Conservation (phyloP, 2,797 vertebrate species). For the Hemitrygon akajei region DNA sequence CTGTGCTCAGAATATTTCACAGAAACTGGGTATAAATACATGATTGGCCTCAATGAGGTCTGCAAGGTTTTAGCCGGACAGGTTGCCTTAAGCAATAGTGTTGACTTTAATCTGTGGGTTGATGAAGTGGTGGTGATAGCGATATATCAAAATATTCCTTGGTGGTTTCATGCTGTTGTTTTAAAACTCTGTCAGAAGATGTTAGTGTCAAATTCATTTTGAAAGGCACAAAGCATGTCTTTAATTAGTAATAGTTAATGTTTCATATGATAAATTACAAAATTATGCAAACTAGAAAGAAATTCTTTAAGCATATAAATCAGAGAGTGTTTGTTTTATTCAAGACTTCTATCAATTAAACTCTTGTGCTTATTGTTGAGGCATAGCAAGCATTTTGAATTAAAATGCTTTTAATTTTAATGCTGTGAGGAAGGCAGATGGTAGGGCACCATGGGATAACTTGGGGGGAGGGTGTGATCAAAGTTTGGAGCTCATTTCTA, state of each 20-base stretch:
- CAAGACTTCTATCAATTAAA: not conserved
- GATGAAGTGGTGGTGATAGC: constrained; percentile 48
- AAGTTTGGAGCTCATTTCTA: too few species aligned
- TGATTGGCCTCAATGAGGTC: constrained; percentile 54
- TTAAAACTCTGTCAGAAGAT: not conserved
- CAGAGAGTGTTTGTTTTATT: not conserved
- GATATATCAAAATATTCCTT: constrained; percentile 27
- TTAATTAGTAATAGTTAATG: not conserved
- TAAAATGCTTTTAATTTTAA: too few species aligned
- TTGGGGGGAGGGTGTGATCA: too few species aligned
- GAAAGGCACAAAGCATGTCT: not conserved
- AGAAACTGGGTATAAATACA: constrained; percentile 43
- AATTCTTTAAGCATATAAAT: not conserved
- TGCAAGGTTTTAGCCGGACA: constrained; percentile 54
- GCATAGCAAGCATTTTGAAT: not conserved
- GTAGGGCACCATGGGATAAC: too few species aligned
- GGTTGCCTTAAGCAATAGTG: constrained; percentile 47
- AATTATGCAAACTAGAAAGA: not conserved
- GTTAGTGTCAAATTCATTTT: not conserved
- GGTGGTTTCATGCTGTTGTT: constrained; percentile 1
- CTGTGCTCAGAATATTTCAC: not conserved
- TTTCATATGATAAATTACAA: constrained; percentile 6
- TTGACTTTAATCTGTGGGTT: constrained; percentile 53
- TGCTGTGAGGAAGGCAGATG: too few species aligned
- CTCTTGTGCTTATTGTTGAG: not conserved